Conservation (phyloP, 2,888 invertebrate genomes). For the Lepas anatifera region DNA sequence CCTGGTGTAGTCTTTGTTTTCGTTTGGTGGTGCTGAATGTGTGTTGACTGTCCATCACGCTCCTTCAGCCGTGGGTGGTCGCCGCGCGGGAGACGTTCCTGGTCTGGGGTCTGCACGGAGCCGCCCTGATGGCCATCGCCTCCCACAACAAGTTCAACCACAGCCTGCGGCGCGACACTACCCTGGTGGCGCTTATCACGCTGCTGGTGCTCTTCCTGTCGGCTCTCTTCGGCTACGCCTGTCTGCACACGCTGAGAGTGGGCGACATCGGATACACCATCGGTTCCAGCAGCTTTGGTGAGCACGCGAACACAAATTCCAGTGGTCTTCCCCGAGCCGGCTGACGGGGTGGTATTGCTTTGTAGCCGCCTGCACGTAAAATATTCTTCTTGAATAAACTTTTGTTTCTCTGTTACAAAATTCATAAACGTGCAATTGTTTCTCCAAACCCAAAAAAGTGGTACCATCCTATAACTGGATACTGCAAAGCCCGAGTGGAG, state of each 20-base stretch:
- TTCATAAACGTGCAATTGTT: too few species aligned
- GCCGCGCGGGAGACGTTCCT: constrained; percentile 79
- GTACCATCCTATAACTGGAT: too few species aligned
- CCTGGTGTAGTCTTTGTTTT: too few species aligned
- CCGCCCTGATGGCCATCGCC: constrained; percentile 57
- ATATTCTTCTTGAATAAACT: too few species aligned
- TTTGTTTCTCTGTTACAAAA: too few species aligned
- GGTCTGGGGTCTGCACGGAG: constrained; percentile 74
- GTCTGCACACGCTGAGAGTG: constrained; percentile 50
- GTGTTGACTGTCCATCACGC: not conserved
- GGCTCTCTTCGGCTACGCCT: constrained; percentile 69
- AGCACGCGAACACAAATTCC: too few species aligned
- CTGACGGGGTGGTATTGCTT: too few species aligned
- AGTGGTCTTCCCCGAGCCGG: too few species aligned
- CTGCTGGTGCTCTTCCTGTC: constrained; percentile 58
- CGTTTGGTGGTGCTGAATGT: too few species aligned
- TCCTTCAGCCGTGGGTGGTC: constrained; percentile 67
- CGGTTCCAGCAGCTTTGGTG: constrained; percentile 64
- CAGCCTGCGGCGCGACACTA: constrained; percentile 46
- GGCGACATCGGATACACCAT: constrained; percentile 59
- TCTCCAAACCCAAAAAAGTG: too few species aligned
- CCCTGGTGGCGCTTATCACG: constrained; percentile 55
- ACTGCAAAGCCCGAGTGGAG: too few species aligned
- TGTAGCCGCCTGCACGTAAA: too few species aligned
- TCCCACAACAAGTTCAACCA: constrained; percentile 34